Evolutionary conservation across 2,888 invertebrate species (phyloP), one percentile per base, ranked within the genome.

Genomic region (Caenorhabditis uteleia): DNA sequence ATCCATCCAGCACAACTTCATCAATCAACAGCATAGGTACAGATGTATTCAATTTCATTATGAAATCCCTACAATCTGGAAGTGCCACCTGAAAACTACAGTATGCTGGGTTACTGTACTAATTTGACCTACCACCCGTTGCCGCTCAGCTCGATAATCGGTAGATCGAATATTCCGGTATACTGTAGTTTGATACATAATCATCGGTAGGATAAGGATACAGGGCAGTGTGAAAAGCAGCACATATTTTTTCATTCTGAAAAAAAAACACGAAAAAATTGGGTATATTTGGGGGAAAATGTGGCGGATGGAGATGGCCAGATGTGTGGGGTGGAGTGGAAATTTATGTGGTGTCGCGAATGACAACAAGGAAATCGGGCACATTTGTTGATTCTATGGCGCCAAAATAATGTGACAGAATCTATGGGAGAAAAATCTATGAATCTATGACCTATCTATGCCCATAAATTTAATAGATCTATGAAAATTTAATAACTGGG

Each of bases 1-100:
- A 34, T 18, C 47, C 23, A 21, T 47, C 40, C 18, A 55, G 14
- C 20, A 55, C 10, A 1, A 26, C 42, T 5, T 29, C 12, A 55
- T 55, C 54, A 5, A 55, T 40, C 6, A 55, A 10, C n/a, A 55
- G 14, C 26, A 42, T 33, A 1, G 54, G 47, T 2, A 47, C 34
- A 1, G 54, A 40, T 1, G 46, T 26, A 20, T 33, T 47, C 10
- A 55, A 47, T 6, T 39, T 14, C 3, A 21, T 20, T 5, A 55
- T 14, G 2, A 46, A 7, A 12, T 23, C 18, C 1, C 42, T 34
- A 34, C 47, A 55, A 4, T 5, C 12, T 3, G 42, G 8, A 5
- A 34, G 18, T 2, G 16, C 40, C 8, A 47, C 8, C 54, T 47
- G 34, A 21, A 39, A 20, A 20, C n/a, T n/a, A n/a, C n/a, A n/a